Conservation (phyloP, 2,113 vertebrate genomes). For the Pitta sordida region DNA sequence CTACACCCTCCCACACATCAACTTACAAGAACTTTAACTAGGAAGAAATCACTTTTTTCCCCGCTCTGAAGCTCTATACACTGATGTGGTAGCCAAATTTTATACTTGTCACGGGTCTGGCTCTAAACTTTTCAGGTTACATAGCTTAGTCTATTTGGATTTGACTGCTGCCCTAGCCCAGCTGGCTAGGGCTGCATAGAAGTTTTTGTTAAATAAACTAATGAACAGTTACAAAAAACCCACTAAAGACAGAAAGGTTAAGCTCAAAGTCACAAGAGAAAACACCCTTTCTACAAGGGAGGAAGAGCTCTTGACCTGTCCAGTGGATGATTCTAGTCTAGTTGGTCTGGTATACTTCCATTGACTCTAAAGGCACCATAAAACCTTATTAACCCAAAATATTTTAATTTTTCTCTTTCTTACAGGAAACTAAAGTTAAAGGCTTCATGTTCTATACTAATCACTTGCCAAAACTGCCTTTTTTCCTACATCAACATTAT, state of each 20-base stretch:
- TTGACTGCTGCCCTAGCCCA: not conserved
- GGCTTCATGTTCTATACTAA: not conserved
- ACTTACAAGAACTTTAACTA: not conserved
- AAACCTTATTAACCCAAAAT: not conserved
- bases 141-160: not conserved
- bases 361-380: not conserved
- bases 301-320: not conserved
- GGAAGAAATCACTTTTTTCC: not conserved
- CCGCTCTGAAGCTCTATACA: not conserved
- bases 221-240: not conserved
- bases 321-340: not conserved
- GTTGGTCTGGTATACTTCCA: not conserved
- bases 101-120: not conserved
- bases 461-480: not conserved
- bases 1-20: not conserved
- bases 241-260: not conserved
- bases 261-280: not conserved
- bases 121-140: not conserved
- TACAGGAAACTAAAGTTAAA: not conserved
- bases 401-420: not conserved
- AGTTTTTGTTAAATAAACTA: not conserved
- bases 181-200: not conserved
- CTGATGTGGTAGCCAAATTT: not conserved
- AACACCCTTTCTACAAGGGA: not conserved
- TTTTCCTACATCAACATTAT: not conserved